Base-by-base conservation (phyloP, 2,888 invertebrate species). In the Latheticus oryzae region DNA sequence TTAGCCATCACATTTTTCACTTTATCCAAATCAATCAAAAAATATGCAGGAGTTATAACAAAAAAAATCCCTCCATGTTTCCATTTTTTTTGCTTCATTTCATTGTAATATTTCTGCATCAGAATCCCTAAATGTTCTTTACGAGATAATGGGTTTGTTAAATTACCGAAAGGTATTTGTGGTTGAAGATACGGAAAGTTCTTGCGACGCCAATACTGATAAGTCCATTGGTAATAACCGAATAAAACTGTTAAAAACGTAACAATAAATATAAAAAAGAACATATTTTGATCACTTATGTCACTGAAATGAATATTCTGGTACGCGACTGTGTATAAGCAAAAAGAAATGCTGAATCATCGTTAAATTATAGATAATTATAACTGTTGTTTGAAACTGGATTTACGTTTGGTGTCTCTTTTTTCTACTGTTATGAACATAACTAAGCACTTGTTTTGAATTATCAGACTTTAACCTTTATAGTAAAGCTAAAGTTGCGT, bases 1-100 rank as follows among this genome's bases (percentile, higher is more conserved):
- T 81, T 83, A 13, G 82, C 81, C 65, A 87, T 67, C 8, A 87
- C 75, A 32, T 79, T 77, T 51, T 71, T 71, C 3, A 69, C 26
- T 13, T 65, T 53, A 13, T 73, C 69, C 9, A 70, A 53, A 61
- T 72, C 69, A 1, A 68, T 53, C 1, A 69, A 30, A 7, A 63
- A 54, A 1, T 48, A 38, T 3, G 62, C 63, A 12, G 3, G 75
- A 75, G 80, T 77, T 59, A 85, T 76, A 59, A 86, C 83, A 2
- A 42, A 1, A 32, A 62, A 65, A 15, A 67, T 42, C 4, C 67
- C 67, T 5, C 43, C 52, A 40, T 62, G 55, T 43, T 59, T 63
- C 16, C 37, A 21, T 1, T 50, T 53, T 13, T 13, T 11, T 7
- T 8, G 30, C 42, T 63, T 67, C 23, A 58, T 38, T 23, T 24